Percentiles rank a stretch among this genome's conserved stretches.
Conservation (phyloP, 2,888 invertebrate genomes). For the Calliphora vomitoria region DNA sequence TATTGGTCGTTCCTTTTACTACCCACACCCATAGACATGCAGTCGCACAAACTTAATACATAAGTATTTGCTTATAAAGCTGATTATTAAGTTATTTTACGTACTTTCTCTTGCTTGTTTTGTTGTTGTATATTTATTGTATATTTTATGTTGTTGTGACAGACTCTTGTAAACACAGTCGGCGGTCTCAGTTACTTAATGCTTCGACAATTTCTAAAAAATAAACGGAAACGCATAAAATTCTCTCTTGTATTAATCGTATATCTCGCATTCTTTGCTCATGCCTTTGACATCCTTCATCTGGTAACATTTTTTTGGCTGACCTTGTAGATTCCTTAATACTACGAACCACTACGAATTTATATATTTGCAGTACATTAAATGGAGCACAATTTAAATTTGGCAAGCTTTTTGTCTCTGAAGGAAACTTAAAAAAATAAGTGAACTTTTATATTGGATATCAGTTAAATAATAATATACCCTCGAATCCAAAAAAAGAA, state of each 20-base stretch:
- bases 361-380: neutral
- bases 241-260: neutral
- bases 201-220: conserved; percentile 13
- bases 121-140: conserved; percentile 17
- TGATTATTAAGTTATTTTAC: conserved; percentile 54
- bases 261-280: neutral
- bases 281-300: neutral
- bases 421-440: too few species aligned
- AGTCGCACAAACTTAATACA: neutral
- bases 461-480: too few species aligned
- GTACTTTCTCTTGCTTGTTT: conserved; percentile 24
- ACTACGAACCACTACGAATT: neutral
- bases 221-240: conserved; percentile 13
- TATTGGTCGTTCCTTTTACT: neutral
- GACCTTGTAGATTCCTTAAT: neutral
- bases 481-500: too few species aligned
- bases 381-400: neutral
- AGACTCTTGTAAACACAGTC: conserved; percentile 52
- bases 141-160: conserved; percentile 16
- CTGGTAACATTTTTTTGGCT: neutral
- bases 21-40: neutral
- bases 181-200: conserved; percentile 52
- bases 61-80: conserved; percentile 4
- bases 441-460: too few species aligned
- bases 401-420: neutral